Percentiles rank a stretch among this genome's conserved stretches.
Conservation (phyloP, 2,113 vertebrate genomes). For the Ornithorhynchus anatinus region DNA sequence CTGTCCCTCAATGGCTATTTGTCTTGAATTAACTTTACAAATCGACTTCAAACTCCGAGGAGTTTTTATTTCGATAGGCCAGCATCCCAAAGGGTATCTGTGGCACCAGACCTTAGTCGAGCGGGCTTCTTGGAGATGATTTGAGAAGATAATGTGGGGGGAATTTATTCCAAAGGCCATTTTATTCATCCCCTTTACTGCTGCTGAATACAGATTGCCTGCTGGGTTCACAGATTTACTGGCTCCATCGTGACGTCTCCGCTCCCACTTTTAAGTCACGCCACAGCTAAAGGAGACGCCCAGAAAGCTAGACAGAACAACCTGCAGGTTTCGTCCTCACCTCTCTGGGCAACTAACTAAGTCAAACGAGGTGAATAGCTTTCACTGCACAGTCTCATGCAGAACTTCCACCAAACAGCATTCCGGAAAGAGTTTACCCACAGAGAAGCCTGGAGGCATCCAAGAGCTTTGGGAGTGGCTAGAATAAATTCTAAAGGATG, state of each 20-base stretch:
- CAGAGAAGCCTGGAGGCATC: slow-evolving; percentile 35
- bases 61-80: accelerated
- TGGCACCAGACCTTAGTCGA: not conserved
- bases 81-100: slow-evolving; percentile 1
- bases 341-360: slow-evolving; percentile 13
- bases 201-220: not conserved
- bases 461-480: slow-evolving; percentile 25
- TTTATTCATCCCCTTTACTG: not conserved
- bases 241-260: not conserved
- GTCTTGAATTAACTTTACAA: no score
- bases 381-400: slow-evolving; percentile 70
- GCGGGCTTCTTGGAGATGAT: not conserved
- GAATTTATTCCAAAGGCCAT: slow-evolving; percentile 20
- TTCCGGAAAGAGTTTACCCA: slow-evolving; percentile 63
- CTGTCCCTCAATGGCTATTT: no score
- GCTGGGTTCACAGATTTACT: not conserved
- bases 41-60: no score
- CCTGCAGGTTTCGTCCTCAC: not conserved
- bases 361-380: slow-evolving; percentile 34
- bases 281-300: slow-evolving; percentile 13
- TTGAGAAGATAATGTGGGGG: not conserved
- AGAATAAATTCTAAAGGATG: slow-evolving; percentile 54
- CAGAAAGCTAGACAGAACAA: slow-evolving; percentile 18
- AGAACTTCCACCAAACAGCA: slow-evolving; percentile 31
- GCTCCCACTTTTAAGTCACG: not conserved